Conservation (phyloP, 1,140 invertebrate genomes). For the Archivesica marissinica region DNA sequence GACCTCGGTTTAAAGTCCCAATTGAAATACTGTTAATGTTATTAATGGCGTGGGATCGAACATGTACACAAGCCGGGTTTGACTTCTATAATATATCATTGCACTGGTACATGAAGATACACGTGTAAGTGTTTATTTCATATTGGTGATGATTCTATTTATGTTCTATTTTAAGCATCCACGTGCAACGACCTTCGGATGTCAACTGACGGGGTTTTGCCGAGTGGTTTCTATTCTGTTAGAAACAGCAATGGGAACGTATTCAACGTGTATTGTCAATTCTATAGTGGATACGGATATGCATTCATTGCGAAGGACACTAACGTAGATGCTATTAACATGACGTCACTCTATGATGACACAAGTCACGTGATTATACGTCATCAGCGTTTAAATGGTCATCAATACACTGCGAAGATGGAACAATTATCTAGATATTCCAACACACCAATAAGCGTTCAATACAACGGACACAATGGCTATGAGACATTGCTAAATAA, state of each 20-base stretch:
- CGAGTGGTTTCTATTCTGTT: neutral
- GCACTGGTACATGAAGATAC: too few relatives aligned
- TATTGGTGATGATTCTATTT: too few relatives aligned
- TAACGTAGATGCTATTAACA: neutral
- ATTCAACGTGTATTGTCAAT: conserved; percentile 39
- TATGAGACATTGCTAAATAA: neutral
- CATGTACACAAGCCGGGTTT: too few relatives aligned
- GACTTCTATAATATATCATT: too few relatives aligned
- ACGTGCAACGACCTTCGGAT: neutral
- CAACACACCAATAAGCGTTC: neutral
- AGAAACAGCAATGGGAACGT: neutral
- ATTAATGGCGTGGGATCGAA: too few relatives aligned
- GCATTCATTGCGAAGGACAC: conserved; percentile 20
- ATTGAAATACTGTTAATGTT: too few relatives aligned
- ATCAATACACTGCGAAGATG: neutral
- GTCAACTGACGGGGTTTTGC: neutral
- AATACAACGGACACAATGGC: conserved; percentile 7
- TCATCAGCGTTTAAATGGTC: neutral
- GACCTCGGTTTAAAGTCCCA: too few relatives aligned
- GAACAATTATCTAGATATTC: conserved; percentile 10
- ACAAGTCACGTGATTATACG: conserved; percentile 12
- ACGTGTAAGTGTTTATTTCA: too few relatives aligned
- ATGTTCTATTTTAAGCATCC: too few relatives aligned
- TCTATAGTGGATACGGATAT: conserved; percentile 26
- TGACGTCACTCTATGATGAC: conserved; percentile 1